Percentiles rank a stretch among this genome's conserved stretches.
Evolutionary conservation across 2,888 invertebrate species (phyloP).

Genomic region (Gari tellinella): DNA sequence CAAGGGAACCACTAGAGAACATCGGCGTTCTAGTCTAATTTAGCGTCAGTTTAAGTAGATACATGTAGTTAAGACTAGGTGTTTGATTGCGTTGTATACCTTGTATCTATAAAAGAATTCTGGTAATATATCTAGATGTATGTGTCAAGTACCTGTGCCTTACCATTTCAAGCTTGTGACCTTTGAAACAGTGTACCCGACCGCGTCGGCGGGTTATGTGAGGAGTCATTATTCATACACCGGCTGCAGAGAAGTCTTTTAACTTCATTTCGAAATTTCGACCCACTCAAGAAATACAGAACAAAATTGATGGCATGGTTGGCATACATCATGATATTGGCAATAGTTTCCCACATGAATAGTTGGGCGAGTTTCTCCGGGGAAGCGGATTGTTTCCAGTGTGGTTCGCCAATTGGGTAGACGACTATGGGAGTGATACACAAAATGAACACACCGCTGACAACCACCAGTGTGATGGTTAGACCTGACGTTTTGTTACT

Average conservation of each 20-base stretch:
- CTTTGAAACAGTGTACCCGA: too few species aligned
- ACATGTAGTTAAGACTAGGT: too few species aligned
- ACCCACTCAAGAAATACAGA: constrained; percentile 49
- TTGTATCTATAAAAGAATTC: too few species aligned
- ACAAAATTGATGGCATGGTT: constrained; percentile 48
- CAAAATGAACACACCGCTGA: constrained; percentile 43
- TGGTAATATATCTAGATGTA: too few species aligned
- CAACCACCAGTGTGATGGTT: constrained; percentile 41
- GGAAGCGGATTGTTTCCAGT: constrained; percentile 42
- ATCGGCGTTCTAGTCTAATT: too few species aligned
- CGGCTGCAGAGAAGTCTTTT: constrained; percentile 19
- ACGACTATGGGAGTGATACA: constrained; percentile 57
- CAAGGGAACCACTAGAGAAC: too few species aligned
- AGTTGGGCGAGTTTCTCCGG: constrained; percentile 34
- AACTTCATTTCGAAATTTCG: constrained; percentile 47
- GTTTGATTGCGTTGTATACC: too few species aligned
- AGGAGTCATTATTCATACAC: too few species aligned
- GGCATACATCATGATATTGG: constrained; percentile 52
- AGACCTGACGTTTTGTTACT: constrained; percentile 27
- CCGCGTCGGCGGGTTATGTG: too few species aligned
- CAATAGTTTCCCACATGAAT: constrained; percentile 39
- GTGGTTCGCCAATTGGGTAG: constrained; percentile 54
- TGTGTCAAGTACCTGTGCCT: too few species aligned
- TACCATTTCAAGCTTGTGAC: too few species aligned
- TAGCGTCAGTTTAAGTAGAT: too few species aligned